Percentiles rank a stretch among this genome's conserved stretches.
Conservation (phyloP, 2,113 vertebrate genomes). For the Orientallactaga bullata region DNA sequence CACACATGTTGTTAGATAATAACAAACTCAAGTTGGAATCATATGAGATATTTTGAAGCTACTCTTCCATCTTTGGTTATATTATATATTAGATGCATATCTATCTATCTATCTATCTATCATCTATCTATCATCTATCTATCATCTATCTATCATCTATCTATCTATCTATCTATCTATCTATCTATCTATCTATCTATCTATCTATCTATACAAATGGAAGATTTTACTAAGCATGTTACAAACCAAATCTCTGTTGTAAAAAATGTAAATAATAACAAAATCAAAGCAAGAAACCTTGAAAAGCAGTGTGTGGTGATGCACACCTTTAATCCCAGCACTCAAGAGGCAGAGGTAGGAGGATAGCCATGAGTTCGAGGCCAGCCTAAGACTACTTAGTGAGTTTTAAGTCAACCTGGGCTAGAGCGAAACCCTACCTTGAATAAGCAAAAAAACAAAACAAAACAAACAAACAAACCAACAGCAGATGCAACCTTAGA, state of each 20-base stretch:
- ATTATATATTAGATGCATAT: neutral
- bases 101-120: too few species aligned
- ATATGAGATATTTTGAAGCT: neutral
- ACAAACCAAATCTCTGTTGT: neutral
- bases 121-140: neutral
- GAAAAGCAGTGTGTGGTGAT: too few species aligned
- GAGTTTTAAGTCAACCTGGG: too few species aligned
- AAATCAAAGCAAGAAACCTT: neutral
- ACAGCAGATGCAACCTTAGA: neutral
- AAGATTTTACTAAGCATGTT: neutral
- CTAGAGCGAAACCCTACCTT: too few species aligned
- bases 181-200: too few species aligned
- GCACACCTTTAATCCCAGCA: too few species aligned
- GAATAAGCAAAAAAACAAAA: too few species aligned
- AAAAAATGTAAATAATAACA: neutral
- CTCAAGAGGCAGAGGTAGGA: too few species aligned
- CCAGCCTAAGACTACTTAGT: too few species aligned
- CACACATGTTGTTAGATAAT: neutral
- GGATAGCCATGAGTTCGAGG: too few species aligned
- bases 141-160: neutral
- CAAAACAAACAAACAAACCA: too few species aligned
- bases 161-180: too few species aligned
- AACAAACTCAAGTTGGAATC: neutral
- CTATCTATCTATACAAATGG: neutral
- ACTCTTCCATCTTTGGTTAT: neutral